These are phyloP conservation scores for Canis aureus DNA, from an alignment of 2,113 vertebrate species.

Conservation along the genomic window DNA sequence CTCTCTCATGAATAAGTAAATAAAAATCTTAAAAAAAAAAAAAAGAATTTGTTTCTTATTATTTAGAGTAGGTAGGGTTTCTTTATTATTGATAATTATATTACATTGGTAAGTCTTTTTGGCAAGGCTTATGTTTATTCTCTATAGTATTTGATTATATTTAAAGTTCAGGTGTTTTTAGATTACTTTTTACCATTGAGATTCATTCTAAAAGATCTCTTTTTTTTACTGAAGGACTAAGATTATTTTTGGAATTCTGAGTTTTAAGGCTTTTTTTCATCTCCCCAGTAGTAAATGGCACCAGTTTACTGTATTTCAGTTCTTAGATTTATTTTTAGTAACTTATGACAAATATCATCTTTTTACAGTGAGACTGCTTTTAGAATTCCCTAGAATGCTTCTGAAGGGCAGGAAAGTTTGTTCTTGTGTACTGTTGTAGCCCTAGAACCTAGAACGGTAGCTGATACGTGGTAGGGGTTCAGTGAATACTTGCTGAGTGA, in stretches of 20 bases:
- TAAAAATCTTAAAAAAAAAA: background rate
- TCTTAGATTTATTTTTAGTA: conserved; percentile 57
- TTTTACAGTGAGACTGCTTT: background rate
- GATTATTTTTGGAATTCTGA: background rate
- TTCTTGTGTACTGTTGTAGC: background rate
- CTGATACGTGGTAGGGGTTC: background rate
- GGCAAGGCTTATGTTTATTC: background rate
- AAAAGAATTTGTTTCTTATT: conserved; percentile 10
- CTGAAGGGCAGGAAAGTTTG: background rate
- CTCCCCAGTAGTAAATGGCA: background rate
- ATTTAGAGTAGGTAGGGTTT: background rate
- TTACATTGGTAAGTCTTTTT: background rate
- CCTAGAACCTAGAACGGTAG: background rate
- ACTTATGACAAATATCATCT: background rate
- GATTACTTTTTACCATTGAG: conserved; percentile 51
- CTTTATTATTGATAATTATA: conserved; percentile 33
- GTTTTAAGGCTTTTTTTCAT: conserved; percentile 11
- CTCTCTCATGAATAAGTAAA: no score
- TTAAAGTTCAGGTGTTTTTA: conserved; percentile 10
- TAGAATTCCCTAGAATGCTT: background rate
- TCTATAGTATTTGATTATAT: background rate
- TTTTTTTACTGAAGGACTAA: background rate
- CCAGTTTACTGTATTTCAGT: conserved; percentile 23
- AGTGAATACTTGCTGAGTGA: background rate
- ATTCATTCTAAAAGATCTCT: background rate